Base-by-base conservation (phyloP, 2,888 invertebrate genomes). In the Stenotaenia linearis region DNA sequence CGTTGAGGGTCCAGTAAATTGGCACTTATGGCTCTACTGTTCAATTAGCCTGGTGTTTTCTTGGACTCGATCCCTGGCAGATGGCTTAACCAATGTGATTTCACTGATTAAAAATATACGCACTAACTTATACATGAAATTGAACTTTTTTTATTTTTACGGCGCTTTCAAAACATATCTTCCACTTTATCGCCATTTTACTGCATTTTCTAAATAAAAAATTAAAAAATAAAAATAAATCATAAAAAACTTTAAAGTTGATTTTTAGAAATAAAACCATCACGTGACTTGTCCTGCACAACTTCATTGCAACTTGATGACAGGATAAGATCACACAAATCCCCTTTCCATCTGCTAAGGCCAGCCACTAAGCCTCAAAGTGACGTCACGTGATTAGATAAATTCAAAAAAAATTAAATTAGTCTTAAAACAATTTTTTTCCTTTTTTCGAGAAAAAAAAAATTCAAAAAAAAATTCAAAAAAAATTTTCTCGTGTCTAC, bases 21-120 rank as follows among this genome's bases (percentile, higher is more conserved):
- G 61, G 61, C 61, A 61, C 61, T 61, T 61, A 61, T 61, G 61
- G 61, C 9, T 61, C 61, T 61, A 61, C 61, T 61, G 61, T 61
- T 23, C 61, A 61, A 61, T 61, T 61, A 61, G 61, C 61, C 23
- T 61, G 25, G 61, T 61, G 61, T 23, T 61, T 61, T 61, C 61
- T 61, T 61, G 61, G 61, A 61, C 61, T 61, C 25, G 61, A 61
- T 61, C 61, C 25, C 9, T 23, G 7, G 61, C 61, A 61, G 61
- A 61, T 61, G 61, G 61, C 15, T 25, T 23, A 25, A 61, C 6
- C 6, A 45, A 61, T 28, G 61, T 10, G 61, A 61, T 23, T 61
- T 61, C 23, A 25, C 61, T 61, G 61, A 61, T 61, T 61, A 61
- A 61, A 61, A n/a, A 45, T 45, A 32, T 32, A 40, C 7, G 61